phyloP scores from a whole-genome alignment of 2,113 vertebrate species.

The Brachypteracias leptosomus region DNA sequence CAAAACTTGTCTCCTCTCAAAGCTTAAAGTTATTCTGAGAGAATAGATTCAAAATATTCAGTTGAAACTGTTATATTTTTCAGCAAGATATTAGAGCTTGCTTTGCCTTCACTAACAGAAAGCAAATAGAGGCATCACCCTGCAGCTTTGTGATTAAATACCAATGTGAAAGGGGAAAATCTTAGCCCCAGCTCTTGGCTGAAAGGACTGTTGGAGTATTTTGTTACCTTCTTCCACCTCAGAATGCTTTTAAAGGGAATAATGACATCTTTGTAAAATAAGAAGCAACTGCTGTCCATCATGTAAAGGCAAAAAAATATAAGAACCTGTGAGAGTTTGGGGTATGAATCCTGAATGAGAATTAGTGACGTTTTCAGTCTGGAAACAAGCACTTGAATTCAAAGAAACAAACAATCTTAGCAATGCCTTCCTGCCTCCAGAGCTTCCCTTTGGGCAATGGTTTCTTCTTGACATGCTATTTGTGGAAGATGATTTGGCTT shows the following conservation, averaged over 20 bases:
- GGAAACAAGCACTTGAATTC: background rate
- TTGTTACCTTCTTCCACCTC: background rate
- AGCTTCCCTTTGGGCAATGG: background rate
- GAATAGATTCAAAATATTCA: background rate
- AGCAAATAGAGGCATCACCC: background rate
- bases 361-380: background rate
- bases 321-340: background rate
- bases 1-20: background rate
- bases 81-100: fast-evolving
- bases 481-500: background rate
- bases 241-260: background rate
- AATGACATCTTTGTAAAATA: background rate
- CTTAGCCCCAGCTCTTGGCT: background rate
- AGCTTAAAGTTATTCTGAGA: background rate
- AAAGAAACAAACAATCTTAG: background rate
- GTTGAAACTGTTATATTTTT: background rate
- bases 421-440: background rate
- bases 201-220: background rate
- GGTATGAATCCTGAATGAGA: background rate
- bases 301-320: background rate
- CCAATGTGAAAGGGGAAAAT: background rate
- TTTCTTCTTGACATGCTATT: background rate
- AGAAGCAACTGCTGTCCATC: fast-evolving
- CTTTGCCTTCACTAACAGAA: background rate
- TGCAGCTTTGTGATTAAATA: background rate